These are phyloP conservation scores for Drosophila anceps DNA, from an alignment of 2,888 invertebrate genomes.

Conservation along the genomic window DNA sequence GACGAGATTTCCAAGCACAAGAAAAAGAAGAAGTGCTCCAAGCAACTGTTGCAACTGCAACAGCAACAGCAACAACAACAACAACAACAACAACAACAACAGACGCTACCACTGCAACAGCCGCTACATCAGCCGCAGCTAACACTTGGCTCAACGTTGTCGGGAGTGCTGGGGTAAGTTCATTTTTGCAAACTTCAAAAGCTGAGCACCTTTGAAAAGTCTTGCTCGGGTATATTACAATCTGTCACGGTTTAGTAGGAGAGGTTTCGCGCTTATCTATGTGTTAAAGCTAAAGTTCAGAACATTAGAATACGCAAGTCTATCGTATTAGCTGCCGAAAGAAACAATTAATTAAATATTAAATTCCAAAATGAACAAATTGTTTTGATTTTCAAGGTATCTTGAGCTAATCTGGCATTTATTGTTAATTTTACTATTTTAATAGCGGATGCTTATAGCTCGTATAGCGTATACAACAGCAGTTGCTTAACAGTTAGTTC, in stretches of 20 bases:
- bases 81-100: conserved; percentile 35
- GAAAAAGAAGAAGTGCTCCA: conserved; percentile 84
- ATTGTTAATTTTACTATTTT: not conserved
- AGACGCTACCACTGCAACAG: conserved; percentile 16
- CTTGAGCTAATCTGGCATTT: conserved; percentile 1
- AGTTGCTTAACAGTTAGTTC: not conserved
- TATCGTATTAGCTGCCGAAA: not conserved
- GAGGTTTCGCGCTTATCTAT: not conserved
- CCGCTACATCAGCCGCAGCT: conserved; percentile 65
- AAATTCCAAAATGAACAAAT: not conserved
- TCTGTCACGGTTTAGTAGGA: not conserved
- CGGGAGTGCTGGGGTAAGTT: conserved; percentile 64
- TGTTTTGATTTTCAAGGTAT: not conserved
- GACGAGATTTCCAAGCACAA: conserved; percentile 87
- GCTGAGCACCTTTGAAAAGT: not conserved
- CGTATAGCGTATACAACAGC: not conserved
- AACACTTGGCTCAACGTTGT: conserved; percentile 60
- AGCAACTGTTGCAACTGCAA: conserved; percentile 54
- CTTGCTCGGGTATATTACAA: not conserved
- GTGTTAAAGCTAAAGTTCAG: not conserved
- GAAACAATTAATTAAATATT: not conserved
- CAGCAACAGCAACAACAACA: conserved; percentile 40
- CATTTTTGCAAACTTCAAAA: not conserved
- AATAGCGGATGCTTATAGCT: not conserved
- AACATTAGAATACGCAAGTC: not conserved